Evolutionary conservation across 2,888 invertebrate genomes (phyloP).

Genomic region (Dusona sp.): DNA sequence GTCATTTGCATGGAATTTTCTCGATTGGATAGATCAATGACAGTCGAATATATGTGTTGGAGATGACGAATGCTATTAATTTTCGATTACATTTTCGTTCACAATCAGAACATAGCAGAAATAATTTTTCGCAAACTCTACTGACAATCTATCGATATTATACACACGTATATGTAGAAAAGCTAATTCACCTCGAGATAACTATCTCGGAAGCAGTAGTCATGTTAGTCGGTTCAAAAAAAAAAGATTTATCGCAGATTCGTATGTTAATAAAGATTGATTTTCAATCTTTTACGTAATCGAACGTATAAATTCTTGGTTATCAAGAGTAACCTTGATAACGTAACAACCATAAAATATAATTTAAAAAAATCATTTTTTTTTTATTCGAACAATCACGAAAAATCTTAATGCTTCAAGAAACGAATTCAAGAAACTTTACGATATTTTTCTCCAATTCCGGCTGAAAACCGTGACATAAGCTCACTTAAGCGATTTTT

Average conservation of each 20-base stretch:
- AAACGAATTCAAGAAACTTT: too few relatives aligned
- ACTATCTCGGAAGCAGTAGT: neutral
- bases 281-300: too few relatives aligned
- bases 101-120: neutral
- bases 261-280: too few relatives aligned
- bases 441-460: too few relatives aligned
- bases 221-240: neutral
- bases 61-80: neutral
- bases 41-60: neutral
- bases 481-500: too few relatives aligned
- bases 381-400: too few relatives aligned
- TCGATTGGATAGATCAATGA: conserved; percentile 1
- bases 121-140: neutral
- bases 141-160: neutral
- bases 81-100: neutral
- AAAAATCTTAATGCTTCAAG: too few relatives aligned
- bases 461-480: too few relatives aligned
- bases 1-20: neutral
- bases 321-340: too few relatives aligned
- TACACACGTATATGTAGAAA: neutral
- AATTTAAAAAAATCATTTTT: too few relatives aligned
- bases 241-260: neutral
- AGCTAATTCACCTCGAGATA: neutral
- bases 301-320: too few relatives aligned
- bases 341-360: too few relatives aligned